Evolutionary conservation across 30 jellyfish, hydroid and myxozoan genomes (phyloP), one percentile per base, ranked within the genome.

Genomic region (Clytia hemisphaerica): DNA sequence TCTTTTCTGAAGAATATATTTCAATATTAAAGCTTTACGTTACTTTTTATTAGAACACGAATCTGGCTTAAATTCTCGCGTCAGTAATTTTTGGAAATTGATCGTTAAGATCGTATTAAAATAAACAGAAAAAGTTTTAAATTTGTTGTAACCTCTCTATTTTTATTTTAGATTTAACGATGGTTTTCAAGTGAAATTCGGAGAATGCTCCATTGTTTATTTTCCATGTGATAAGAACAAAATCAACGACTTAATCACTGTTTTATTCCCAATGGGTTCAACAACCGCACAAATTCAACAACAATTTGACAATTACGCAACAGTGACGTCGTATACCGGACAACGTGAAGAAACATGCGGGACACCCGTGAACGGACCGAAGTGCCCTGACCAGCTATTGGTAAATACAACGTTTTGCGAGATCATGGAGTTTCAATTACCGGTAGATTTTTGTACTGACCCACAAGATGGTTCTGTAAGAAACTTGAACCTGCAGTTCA

Each of bases 371-470:
- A 24, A 60, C 38, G 83, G 75, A 0, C 79, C 83, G 9, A 44
- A 27, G 7, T 44, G 72, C 33, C 10, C 44, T 14, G 3, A 33
- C 12, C 16, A 33, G 25, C 22, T 75, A 24, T 40, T 24, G 25
- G 50, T 54, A 22, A 57, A 26, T 6, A 71, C 84, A 15, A 40
- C 53, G 18, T 7, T 69, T 14, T 78, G 92, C 83, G 38, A 33
- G 0, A 15, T 3, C 9, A 16, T 74, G 24, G 34, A n/a, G 6
- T 58, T 27, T 57, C 37, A 58, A 36, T 45, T 74, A 2, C 57
- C 80, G 6, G 75, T 59, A 59, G 78, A 38, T 44, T 45, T 74
- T 7, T 40, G 72, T 45, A 12, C 29, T 0, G 82, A 58, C 48
- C 32, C 32, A 18, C 36, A 58, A 18, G 81, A 74, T 31, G 81